Evolutionary conservation across 2,113 vertebrate genomes (phyloP).

Genomic region (Brachypodius melanocephalos): DNA sequence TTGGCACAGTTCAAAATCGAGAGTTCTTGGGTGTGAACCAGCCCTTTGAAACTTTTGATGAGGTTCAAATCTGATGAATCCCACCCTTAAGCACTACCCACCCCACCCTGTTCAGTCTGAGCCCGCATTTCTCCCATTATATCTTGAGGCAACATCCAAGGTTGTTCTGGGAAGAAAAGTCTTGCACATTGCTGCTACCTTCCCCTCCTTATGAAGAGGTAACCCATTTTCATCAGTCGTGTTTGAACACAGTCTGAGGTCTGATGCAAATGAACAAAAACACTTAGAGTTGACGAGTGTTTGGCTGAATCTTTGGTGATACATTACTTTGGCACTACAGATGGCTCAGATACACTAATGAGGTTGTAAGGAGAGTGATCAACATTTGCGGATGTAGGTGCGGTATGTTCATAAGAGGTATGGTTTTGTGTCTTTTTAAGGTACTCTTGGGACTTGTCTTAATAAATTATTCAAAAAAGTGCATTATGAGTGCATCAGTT

Average conservation of each 20-base stretch:
- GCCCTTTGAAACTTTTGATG: conserved; percentile 13
- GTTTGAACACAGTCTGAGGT: neutral
- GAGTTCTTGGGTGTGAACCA: neutral
- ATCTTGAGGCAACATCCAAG: neutral
- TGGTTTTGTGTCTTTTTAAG: neutral
- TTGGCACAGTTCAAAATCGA: neutral
- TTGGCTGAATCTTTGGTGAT: neutral
- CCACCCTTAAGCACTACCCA: neutral
- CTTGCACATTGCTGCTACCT: neutral
- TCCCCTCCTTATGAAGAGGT: neutral
- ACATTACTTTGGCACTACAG: neutral
- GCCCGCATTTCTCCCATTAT: neutral
- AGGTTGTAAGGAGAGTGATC: neutral
- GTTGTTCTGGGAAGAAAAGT: neutral
- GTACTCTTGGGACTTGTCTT: neutral
- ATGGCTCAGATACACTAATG: neutral
- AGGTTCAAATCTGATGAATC: neutral
- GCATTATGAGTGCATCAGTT: neutral
- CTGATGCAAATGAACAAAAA: neutral
- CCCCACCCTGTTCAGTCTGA: neutral
- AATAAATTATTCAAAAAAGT: neutral
- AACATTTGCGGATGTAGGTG: neutral
- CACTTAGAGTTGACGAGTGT: neutral
- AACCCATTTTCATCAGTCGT: neutral
- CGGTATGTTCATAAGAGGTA: neutral